Conservation (phyloP, 92 coral and sea anemone species). For the Paragorgia papillata region DNA sequence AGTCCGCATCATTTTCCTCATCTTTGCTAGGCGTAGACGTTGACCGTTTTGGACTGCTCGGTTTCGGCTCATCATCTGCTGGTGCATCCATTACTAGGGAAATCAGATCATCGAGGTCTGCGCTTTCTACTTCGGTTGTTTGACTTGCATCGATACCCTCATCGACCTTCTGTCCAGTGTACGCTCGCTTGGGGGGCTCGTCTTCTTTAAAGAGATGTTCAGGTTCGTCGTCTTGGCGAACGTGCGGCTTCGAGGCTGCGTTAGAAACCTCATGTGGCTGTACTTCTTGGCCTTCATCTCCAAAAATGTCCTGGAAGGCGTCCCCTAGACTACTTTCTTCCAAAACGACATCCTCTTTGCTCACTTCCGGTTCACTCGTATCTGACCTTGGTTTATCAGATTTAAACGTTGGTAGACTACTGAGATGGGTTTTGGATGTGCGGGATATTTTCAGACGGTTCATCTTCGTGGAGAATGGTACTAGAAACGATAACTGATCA, state of each 20-base stretch:
- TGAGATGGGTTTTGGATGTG: constrained; percentile 16
- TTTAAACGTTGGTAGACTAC: background rate
- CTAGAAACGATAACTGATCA: too few species aligned
- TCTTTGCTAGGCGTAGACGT: constrained; percentile 37
- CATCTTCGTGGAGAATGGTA: too few species aligned
- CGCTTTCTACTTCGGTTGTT: background rate
- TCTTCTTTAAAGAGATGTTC: constrained; percentile 15
- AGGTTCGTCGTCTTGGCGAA: constrained; percentile 19
- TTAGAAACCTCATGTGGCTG: background rate
- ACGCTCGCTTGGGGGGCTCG: constrained; percentile 3
- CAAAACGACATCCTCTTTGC: background rate
- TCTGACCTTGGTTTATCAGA: background rate
- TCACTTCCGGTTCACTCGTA: background rate
- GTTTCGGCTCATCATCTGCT: background rate
- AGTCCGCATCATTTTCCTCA: constrained; percentile 29
- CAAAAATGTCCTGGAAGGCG: constrained; percentile 9
- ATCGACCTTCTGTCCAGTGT: constrained; percentile 14
- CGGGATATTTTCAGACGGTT: constrained; percentile 21
- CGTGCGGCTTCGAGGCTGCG: constrained; percentile 21
- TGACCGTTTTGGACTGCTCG: constrained; percentile 7
- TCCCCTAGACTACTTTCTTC: constrained; percentile 29
- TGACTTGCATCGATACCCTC: constrained; percentile 33
- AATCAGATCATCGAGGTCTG: constrained; percentile 28
- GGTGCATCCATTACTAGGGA: constrained; percentile 6
- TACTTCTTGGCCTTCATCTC: constrained; percentile 26